Conservation (phyloP, 2,797 vertebrate species). For the Oreortyx pictus region DNA sequence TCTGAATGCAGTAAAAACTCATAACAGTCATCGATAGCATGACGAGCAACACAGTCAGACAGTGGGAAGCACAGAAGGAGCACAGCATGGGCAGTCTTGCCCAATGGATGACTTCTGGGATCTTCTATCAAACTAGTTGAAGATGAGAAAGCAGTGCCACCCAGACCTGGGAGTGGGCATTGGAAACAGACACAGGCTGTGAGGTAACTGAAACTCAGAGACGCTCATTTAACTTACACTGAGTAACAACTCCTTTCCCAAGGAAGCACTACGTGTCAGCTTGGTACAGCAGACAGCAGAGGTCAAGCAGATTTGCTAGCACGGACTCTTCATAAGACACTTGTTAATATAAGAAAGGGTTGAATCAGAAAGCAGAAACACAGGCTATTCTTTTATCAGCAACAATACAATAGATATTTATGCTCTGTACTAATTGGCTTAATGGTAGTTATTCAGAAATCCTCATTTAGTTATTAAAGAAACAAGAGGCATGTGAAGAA, state of each 20-base stretch:
- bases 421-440: slow-evolving; percentile 16
- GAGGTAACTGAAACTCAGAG: neutral
- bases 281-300: neutral
- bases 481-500: neutral
- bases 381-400: neutral
- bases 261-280: neutral
- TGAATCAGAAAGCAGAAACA: neutral
- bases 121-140: neutral
- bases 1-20: neutral
- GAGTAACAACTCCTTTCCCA: neutral
- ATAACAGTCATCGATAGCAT: neutral
- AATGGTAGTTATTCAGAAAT: slow-evolving; percentile 11
- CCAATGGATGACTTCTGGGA: neutral
- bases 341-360: neutral
- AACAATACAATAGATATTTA: neutral
- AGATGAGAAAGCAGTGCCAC: neutral
- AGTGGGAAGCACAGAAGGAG: too few relatives aligned
- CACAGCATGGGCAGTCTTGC: neutral
- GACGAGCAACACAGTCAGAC: neutral
- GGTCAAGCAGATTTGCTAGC: neutral
- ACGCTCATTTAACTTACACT: neutral
- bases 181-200: neutral
- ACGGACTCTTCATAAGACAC: neutral
- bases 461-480: slow-evolving; percentile 29
- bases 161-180: neutral